These are phyloP conservation scores for Eilema sororculum DNA, from an alignment of 2,888 invertebrate species.

Conservation along the genomic window DNA sequence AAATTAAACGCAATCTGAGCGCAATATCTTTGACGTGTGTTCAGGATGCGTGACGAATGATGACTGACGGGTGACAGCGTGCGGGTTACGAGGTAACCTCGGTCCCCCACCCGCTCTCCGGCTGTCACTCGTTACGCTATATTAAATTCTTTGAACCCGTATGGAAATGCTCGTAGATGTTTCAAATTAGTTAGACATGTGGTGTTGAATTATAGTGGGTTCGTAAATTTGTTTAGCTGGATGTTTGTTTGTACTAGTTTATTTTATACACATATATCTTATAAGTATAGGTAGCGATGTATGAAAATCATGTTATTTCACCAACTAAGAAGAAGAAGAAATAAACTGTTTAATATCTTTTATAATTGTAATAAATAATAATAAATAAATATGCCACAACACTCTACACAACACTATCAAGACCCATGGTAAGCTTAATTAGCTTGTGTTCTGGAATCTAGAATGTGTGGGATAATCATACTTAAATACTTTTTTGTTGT, in stretches of 20 bases:
- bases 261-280: too few relatives aligned
- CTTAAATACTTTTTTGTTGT: too few relatives aligned
- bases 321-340: too few relatives aligned
- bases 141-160: conserved; percentile 66
- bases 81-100: conserved; percentile 63
- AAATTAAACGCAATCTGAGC: conserved; percentile 66
- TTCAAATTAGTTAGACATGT: conserved; percentile 39
- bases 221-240: background rate
- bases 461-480: too few relatives aligned
- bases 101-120: conserved; percentile 45
- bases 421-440: too few relatives aligned
- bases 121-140: conserved; percentile 55
- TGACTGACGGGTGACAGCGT: conserved; percentile 73
- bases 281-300: too few relatives aligned
- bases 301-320: too few relatives aligned
- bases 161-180: conserved; percentile 48
- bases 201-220: conserved; percentile 12
- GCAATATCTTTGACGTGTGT: conserved; percentile 71
- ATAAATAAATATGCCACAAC: too few relatives aligned
- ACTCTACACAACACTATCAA: too few relatives aligned
- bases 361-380: too few relatives aligned
- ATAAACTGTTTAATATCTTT: too few relatives aligned
- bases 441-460: too few relatives aligned
- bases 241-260: background rate
- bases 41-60: conserved; percentile 77